Conservation (phyloP, 2,113 vertebrate genomes). For the Hippocampus guttulatus region DNA sequence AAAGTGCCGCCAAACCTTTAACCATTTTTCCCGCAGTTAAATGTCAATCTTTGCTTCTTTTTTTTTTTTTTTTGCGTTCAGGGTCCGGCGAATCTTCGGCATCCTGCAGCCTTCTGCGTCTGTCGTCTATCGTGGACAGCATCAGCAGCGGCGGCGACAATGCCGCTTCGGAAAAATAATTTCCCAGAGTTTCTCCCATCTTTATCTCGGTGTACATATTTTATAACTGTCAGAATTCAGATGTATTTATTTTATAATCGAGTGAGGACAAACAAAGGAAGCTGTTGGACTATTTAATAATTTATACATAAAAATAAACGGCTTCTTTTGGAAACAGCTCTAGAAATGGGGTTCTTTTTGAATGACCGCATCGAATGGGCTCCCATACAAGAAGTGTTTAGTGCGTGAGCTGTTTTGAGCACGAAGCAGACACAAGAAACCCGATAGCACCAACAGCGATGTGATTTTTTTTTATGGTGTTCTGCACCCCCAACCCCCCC, state of each 20-base stretch:
- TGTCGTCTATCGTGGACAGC: conserved; percentile 97
- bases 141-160: conserved; percentile 76
- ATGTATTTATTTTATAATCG: conserved; percentile 71
- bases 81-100: conserved; percentile 76
- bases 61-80: conserved; percentile 30
- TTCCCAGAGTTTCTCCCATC: neutral
- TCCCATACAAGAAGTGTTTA: neutral
- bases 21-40: neutral
- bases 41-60: neutral
- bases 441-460: conserved; percentile 44
- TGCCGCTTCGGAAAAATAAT: conserved; percentile 55
- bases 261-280: conserved; percentile 15
- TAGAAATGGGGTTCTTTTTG: neutral
- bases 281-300: conserved; percentile 43
- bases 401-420: conserved; percentile 17
- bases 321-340: conserved; percentile 17
- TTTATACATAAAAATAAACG: conserved; percentile 57
- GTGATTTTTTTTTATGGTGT: conserved; percentile 50
- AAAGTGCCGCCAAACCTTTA: conserved; percentile 18
- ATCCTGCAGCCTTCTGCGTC: conserved; percentile 88
- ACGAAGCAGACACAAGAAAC: conserved; percentile 42
- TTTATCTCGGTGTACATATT: conserved; percentile 59
- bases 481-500: conserved; percentile 14
- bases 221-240: conserved; percentile 43
- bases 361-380: neutral